Evolutionary conservation across 2,797 vertebrate species (phyloP), one percentile per base, ranked within the genome.

Genomic region (Crax fasciolata): DNA sequence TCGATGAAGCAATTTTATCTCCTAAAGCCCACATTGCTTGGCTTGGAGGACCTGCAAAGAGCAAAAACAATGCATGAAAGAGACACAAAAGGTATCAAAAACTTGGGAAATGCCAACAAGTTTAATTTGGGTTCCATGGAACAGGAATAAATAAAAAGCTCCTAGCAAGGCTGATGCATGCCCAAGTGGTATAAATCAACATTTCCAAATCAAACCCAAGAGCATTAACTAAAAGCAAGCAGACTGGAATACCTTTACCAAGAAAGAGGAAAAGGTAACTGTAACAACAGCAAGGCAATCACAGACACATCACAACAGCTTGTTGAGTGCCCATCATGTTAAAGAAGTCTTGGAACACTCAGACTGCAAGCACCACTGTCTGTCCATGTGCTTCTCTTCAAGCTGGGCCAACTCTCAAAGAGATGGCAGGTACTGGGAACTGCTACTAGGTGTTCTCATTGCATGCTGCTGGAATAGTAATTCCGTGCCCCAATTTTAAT

Each of bases 11-110:
- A 62, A 99, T 99, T 98, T 99, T 99, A 97, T 99, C 99, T 87
- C 99, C 99, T 24, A 99, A 97, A 80, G 99, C 98, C 99, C 99
- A 99, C 99, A 99, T 99, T 25, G 99, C 99, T 96, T 99, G 99
- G 97, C 99, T 99, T 63, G 99, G 99, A 52, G 99, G 99, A 97
- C 99, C 99, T 99, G 94, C 52, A 95, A 92, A 86, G 92, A 88
- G 41, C 87, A 96, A 91, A 77, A 15, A 2, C 38, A 51, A 27
- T 0, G 12, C 54, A 51, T 44, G 35, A 93, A 59, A n/a, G 78
- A 90, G 27, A 81, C 9, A 54, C 3, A 27, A 41, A 21, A 30
- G 20, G 11, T 4, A 43, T 1, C 15, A 78, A 44, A 15, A 19
- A 54, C 2, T 0, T 74, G 8, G 11, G 32, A 59, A 70, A 32